Evolutionary conservation across 2,797 vertebrate species (phyloP), one percentile per base, ranked within the genome.

Genomic region (Rhadinocentrus ornatus): DNA sequence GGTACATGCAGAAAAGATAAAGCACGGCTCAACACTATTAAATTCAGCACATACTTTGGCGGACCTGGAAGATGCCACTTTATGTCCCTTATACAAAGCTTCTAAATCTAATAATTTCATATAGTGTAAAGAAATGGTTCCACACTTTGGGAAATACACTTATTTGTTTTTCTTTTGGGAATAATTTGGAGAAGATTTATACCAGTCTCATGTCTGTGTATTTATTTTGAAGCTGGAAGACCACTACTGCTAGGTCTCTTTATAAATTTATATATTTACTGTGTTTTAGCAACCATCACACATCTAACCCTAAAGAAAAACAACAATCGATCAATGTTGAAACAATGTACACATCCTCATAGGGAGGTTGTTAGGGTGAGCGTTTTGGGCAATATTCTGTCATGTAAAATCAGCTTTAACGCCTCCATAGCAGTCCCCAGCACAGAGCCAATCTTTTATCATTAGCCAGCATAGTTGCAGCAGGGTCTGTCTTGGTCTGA

Each of bases 1-100:
- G 79, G 78, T 84, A 71, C 93, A 94, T 93, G 93, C 94, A 93
- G 78, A 88, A 39, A 26, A 37, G 6, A 20, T 27, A 35, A 34
- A 18, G 20, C 61, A 73, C 57, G 77, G 67, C 73, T 75, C 27
- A 58, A 80, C 24, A 80, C 52, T 66, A 63, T 56, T 80, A 66
- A 73, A 75, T 58, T 76, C 18, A 46, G 72, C 61, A 55, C 59
- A 66, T 66, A 34, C 41, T 80, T 78, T 66, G 79, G 79, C 71
- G 11, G 73, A 78, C 67, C 52, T 72, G 53, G 66, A 80, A 64
- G 66, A 78, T 80, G 79, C 71, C 57, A 70, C 69, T 81, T 81
- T 56, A 62, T 61, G 48, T 63, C 61, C 31, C 27, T 73, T 81
- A 56, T 82, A 66, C 75, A 69, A 86, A 86, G 76, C 75, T 69